These are phyloP conservation scores for Scopus umbretta DNA, from an alignment of 2,113 vertebrate species.

Conservation along the genomic window DNA sequence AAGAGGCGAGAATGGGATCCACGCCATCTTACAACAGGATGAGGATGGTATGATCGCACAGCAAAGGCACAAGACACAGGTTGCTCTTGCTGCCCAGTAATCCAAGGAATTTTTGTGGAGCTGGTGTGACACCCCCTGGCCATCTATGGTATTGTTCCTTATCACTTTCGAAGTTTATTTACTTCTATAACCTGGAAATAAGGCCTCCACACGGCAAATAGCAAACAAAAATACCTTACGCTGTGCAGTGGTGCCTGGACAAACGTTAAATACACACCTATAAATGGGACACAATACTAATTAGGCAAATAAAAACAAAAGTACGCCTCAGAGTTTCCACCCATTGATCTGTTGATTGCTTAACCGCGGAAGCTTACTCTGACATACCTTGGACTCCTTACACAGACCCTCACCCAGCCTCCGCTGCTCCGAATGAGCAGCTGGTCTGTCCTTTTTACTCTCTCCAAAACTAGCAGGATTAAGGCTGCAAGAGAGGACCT, in stretches of 20 bases:
- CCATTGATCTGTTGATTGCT: background rate
- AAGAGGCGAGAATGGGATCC: background rate
- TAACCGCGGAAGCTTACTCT: background rate
- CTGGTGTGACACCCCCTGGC: constrained; percentile 53
- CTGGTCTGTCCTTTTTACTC: background rate
- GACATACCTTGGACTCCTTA: background rate
- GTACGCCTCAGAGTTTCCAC: background rate
- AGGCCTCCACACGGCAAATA: background rate
- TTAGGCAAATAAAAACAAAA: background rate
- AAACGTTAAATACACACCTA: background rate
- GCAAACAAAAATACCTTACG: background rate
- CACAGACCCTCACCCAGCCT: background rate
- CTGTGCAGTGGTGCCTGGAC: background rate
- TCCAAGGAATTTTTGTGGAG: background rate
- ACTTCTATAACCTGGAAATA: background rate
- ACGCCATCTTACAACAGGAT: background rate
- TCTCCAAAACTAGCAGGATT: background rate
- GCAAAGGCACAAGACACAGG: background rate
- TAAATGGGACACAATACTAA: background rate
- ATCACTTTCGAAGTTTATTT: too few species aligned
- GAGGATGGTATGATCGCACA: too few species aligned
- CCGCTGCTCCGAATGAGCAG: background rate
- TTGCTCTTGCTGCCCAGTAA: rapidly evolving
- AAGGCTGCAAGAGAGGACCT: background rate
- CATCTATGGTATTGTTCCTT: background rate